These are phyloP conservation scores for Sinelater perroti DNA, from an alignment of 2,888 invertebrate species.

Conservation along the genomic window DNA sequence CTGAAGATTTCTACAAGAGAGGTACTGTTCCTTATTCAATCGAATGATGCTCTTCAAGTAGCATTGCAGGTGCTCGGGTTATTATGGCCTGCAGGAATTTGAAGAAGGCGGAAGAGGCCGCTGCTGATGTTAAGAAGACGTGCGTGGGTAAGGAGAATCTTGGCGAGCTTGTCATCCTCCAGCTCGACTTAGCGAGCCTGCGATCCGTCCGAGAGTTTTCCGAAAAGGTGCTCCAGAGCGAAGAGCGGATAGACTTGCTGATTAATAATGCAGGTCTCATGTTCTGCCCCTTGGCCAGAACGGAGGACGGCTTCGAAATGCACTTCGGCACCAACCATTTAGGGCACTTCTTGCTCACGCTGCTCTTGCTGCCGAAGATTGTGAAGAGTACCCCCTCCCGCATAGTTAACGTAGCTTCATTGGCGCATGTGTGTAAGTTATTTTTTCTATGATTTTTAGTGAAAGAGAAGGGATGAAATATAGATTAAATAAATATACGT, in stretches of 20 bases:
- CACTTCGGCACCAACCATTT: too few relatives aligned
- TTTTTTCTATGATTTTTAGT: too few relatives aligned
- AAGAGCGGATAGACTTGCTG: slow-evolving; percentile 67
- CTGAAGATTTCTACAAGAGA: slow-evolving; percentile 58
- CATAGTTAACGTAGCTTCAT: slow-evolving; percentile 61
- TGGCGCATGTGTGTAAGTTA: slow-evolving; percentile 52
- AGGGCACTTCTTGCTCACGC: slow-evolving; percentile 59
- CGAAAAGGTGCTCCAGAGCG: slow-evolving; percentile 57
- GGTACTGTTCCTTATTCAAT: slow-evolving; percentile 49
- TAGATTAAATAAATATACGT: too few relatives aligned
- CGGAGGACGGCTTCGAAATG: slow-evolving; percentile 73
- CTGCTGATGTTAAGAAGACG: slow-evolving; percentile 57
- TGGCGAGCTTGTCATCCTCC: slow-evolving; percentile 59
- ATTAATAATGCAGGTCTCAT: slow-evolving; percentile 78
- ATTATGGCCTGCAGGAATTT: slow-evolving; percentile 66
- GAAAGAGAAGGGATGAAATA: too few relatives aligned
- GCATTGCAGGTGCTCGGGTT: slow-evolving; percentile 31
- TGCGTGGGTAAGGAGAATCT: slow-evolving; percentile 52
- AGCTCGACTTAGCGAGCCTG: slow-evolving; percentile 58
- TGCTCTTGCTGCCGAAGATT: slow-evolving; percentile 60
- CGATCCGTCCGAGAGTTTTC: slow-evolving; percentile 59
- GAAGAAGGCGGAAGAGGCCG: slow-evolving; percentile 64
- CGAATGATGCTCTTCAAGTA: not conserved
- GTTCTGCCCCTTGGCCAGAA: slow-evolving; percentile 67
- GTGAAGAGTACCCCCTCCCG: slow-evolving; percentile 64